Evolutionary conservation across 2,797 vertebrate genomes (phyloP).

Genomic region (Austrolebias charrua): DNA sequence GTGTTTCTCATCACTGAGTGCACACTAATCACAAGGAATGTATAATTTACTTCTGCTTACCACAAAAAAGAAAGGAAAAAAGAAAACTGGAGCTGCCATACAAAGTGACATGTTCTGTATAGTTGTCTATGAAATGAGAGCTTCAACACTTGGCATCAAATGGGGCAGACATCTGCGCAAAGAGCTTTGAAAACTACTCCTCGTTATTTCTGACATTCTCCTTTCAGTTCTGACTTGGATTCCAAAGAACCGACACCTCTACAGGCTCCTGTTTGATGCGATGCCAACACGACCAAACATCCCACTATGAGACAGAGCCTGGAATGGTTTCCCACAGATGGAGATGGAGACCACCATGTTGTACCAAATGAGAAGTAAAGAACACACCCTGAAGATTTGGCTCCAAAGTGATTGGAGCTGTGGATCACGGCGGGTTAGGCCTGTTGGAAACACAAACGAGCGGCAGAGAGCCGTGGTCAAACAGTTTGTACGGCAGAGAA

Average conservation of each 20-base stretch:
- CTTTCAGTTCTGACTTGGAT: constrained; percentile 34
- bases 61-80: constrained; percentile 7
- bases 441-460: constrained; percentile 87
- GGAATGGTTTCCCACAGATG: constrained; percentile 50
- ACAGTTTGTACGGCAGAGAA: constrained; percentile 90
- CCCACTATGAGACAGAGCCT: constrained; percentile 38
- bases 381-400: constrained; percentile 9
- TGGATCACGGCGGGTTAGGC: constrained; percentile 73
- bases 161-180: constrained; percentile 6
- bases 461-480: constrained; percentile 91
- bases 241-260: constrained; percentile 37
- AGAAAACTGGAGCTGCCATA: constrained; percentile 31
- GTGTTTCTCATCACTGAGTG: constrained; percentile 23
- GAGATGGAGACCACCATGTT: constrained; percentile 27
- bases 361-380: constrained; percentile 16
- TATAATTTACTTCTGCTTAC: constrained; percentile 46
- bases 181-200: constrained; percentile 37
- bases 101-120: constrained; percentile 19
- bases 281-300: constrained; percentile 31
- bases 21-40: constrained; percentile 59
- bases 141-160: constrained; percentile 39
- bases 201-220: constrained; percentile 41
- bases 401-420: constrained; percentile 10
- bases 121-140: constrained; percentile 40
- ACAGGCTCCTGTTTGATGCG: constrained; percentile 59